Evolutionary conservation across 2,797 vertebrate species (phyloP).

Genomic region (Gymnopithys bicolor): DNA sequence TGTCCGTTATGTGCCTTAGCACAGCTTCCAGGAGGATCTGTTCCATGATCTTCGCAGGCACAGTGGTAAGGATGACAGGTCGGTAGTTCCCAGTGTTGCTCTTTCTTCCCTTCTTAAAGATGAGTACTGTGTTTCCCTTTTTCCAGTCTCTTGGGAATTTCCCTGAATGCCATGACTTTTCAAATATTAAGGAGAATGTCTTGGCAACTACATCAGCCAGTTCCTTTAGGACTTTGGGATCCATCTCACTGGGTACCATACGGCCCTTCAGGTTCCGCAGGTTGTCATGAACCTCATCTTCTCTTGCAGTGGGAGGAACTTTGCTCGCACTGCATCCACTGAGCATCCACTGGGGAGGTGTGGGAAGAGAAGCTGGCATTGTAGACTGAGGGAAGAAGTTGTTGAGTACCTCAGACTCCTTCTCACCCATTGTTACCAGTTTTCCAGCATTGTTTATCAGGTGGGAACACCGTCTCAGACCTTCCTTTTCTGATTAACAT

Average conservation of each 20-base stretch:
- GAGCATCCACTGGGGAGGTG: not conserved
- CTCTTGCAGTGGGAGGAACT: not conserved
- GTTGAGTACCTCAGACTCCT: not conserved
- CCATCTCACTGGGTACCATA: not conserved
- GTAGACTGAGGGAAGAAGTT: not conserved
- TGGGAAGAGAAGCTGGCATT: not conserved
- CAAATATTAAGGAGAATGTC: not conserved
- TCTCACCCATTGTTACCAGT: not conserved
- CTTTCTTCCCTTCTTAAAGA: too few species aligned
- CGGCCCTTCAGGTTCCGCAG: not conserved
- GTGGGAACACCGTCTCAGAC: not conserved
- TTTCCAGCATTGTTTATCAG: not conserved
- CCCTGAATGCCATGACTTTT: not conserved
- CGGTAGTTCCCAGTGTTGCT: too few species aligned
- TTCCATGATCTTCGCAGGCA: not conserved
- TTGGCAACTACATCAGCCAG: not conserved
- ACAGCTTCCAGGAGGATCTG: not conserved
- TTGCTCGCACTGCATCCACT: not conserved
- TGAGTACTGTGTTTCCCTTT: not conserved
- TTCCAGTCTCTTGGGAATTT: not conserved
- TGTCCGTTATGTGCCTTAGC: not conserved
- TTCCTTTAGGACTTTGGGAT: not conserved
- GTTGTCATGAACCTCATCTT: not conserved
- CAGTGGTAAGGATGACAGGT: not conserved
- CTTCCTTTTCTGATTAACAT: not conserved